Base-by-base conservation (phyloP, 2,113 vertebrate genomes). In the Thinocorus orbignyianus region DNA sequence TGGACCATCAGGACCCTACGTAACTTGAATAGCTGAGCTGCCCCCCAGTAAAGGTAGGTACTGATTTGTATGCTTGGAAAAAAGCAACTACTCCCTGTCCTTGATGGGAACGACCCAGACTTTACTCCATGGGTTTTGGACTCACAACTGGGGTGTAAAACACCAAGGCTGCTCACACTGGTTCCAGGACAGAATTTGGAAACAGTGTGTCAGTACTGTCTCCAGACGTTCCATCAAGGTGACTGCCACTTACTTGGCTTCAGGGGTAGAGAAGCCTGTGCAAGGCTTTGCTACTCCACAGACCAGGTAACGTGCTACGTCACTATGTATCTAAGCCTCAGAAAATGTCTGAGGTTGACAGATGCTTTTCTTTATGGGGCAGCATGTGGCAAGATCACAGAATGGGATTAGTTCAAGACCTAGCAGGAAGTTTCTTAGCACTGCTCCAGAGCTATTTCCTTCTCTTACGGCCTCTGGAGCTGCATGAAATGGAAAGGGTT, bases 321-420 rank as follows among this genome's bases (percentile, higher is more conserved):
- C 26, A 28, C 52, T 35, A 24, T n/a, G 26, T 64, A 58, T 52
- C 54, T 94, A 83, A 95, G 64, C 80, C 60, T 88, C 68, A 73
- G 52, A 82, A 90, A 88, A 80, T 41, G 18, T 48, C 80, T 76
- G 71, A 92, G 76, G 76, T 70, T 95, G 64, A 70, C 55, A 78
- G 79, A 85, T 81, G 58, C 73, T 95, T 93, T 95, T 90, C 44
- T 79, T 83, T 79, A 23, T 62, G 74, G 19, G 66, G 46, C 76
- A 88, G 69, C 17, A 1, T 58, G 55, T 71, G 72, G 91, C 60
- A 92, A 81, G 77, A 81, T 95, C 1, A 2, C 69, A 84, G 83
- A 86, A 81, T 74, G 48, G 83, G 65, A 92, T 94, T 97, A 95
- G 71, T 79, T 93, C 66, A 76, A 72, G 80, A 81, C 8, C 93